Percentiles rank a stretch among this genome's conserved stretches.
phyloP scores from a whole-genome alignment of 2,113 vertebrate genomes.

The Callionymus lyra region DNA sequence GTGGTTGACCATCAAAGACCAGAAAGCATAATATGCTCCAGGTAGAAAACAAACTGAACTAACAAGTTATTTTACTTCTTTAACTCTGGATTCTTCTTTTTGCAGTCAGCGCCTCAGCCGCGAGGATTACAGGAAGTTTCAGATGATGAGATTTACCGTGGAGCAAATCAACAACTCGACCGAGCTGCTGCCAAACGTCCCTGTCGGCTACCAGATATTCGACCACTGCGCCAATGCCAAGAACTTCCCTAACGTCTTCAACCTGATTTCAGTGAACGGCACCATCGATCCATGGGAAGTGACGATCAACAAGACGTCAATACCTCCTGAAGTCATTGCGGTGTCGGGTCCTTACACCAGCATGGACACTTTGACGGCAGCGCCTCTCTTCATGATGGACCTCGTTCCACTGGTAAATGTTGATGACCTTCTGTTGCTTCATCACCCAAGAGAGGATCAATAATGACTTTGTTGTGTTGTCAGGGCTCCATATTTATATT shows the following conservation, averaged over 20 bases:
- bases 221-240: constrained; percentile 63
- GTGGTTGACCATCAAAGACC: constrained; percentile 15
- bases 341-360: constrained; percentile 65
- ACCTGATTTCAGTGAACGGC: constrained; percentile 34
- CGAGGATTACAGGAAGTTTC: constrained; percentile 64
- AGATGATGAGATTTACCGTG: constrained; percentile 71
- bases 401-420: constrained; percentile 72
- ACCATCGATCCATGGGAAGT: constrained; percentile 23
- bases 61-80: neutral
- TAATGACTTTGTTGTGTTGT: too few relatives aligned
- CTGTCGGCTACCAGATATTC: constrained; percentile 75
- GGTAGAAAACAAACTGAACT: constrained; percentile 40
- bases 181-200: constrained; percentile 69
- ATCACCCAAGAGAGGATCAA: too few relatives aligned
- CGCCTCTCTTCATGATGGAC: constrained; percentile 62
- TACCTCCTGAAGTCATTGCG: constrained; percentile 42
- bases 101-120: constrained; percentile 42
- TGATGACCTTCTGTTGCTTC: neutral
- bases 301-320: constrained; percentile 7
- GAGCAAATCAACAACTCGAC: constrained; percentile 81
- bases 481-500: too few relatives aligned
- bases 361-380: constrained; percentile 32
- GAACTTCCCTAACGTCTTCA: constrained; percentile 55
- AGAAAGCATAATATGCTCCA: constrained; percentile 39
- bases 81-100: neutral